Evolutionary conservation across 2,888 invertebrate genomes (phyloP), one percentile per base, ranked within the genome.

Genomic region (Standfussiana lucernea): DNA sequence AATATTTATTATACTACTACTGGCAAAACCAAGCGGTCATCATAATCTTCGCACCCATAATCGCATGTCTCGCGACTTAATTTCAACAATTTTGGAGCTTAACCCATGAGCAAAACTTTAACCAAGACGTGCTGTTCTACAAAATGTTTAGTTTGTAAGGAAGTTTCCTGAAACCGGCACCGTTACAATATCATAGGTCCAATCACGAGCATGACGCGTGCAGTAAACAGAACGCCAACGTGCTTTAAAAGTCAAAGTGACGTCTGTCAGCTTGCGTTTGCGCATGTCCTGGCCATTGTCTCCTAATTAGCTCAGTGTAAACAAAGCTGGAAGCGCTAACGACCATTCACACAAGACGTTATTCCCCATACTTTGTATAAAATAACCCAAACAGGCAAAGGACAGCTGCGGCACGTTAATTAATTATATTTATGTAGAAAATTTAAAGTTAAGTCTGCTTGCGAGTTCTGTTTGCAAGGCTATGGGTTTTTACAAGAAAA

Each of bases 401-500:
- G 83, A 79, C 88, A 80, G 68, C 84, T 76, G 75, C 42, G 75
- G 65, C 47, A 53, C 66, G 73, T 66, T 70, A 69, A 84, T 84
- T 87, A 87, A 85, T 83, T 79, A 79, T 79, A 74, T 82, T 68
- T 68, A 77, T 69, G 77, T 87, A 72, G 77, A 74, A 80, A 78
- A 86, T 79, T 79, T 56, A 61, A 80, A 80, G 77, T 83, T 65
- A 37, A 73, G 72, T 67, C 45, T 70, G 74, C 79, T 72, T 67
- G 75, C 69, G 83, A 79, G 75, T 67, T 77, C 61, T 82, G 83
- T 80, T 79, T 47, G 83, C 85, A 76, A 86, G 88, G 86, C 79
- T 83, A 80, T 87, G 88, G 88, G 88, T 86, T 87, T 89, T 89
- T 87, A 89, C 88, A 47, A 77, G 80, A 87, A 83, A 88, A 87